Percentiles rank a stretch among this genome's conserved stretches.
These are phyloP conservation scores for Amazona guildingii DNA, from an alignment of 2,113 vertebrate species.

Conservation along the genomic window DNA sequence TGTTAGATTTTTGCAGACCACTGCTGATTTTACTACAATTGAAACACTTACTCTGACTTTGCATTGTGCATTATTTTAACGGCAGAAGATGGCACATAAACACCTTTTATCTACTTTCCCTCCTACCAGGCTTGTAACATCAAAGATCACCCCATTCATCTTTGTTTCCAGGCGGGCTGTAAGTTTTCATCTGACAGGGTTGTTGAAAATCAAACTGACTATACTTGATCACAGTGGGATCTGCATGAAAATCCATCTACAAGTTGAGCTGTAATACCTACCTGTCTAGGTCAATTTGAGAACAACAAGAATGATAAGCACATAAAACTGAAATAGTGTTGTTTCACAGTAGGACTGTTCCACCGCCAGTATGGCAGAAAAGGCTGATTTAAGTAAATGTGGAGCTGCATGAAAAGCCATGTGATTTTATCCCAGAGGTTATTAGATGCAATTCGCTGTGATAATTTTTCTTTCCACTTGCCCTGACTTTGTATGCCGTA, in stretches of 20 bases:
- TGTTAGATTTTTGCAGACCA: background rate
- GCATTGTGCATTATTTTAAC: constrained; percentile 51
- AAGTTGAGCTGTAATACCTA: constrained; percentile 53
- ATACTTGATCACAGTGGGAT: constrained; percentile 66
- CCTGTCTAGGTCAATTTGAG: constrained; percentile 62
- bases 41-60: background rate
- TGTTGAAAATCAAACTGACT: constrained; percentile 60
- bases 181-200: constrained; percentile 49
- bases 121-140: constrained; percentile 49
- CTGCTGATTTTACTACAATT: constrained; percentile 16
- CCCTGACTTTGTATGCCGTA: background rate
- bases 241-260: constrained; percentile 59
- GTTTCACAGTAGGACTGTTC: constrained; percentile 48
- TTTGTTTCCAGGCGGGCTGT: constrained; percentile 15
- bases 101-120: constrained; percentile 61
- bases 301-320: constrained; percentile 57
- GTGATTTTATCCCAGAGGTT: background rate
- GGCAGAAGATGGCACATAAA: constrained; percentile 53
- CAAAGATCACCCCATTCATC: constrained; percentile 54
- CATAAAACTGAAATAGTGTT: constrained; percentile 24
- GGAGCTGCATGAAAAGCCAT: background rate
- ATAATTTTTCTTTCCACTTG: background rate
- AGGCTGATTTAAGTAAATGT: background rate
- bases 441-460: background rate
- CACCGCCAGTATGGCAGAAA: background rate